Base-by-base conservation (phyloP, 2,113 vertebrate species). In the Lepisosteus osseus region DNA sequence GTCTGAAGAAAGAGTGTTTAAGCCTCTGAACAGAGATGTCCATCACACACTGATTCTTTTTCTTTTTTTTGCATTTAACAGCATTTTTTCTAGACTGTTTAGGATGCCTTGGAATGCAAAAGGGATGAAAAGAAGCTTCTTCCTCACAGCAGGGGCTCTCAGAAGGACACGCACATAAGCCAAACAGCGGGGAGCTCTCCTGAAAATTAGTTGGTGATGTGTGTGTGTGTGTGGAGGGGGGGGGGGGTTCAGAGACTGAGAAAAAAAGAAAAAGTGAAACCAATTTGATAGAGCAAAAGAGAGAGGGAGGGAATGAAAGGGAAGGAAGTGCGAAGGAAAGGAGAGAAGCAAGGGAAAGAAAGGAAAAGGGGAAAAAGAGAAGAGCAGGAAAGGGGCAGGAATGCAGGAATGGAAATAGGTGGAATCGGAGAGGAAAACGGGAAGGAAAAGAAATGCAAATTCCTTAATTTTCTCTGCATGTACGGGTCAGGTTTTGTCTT, bases 401-500 rank as follows among this genome's bases (percentile, higher is more conserved):
- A 11, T 5, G 14, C n/a, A 59, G 56, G 12, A 59, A 51, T 51
- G 8, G 56, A 13, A 9, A 13, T 3, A 59, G 56, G 56, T 3
- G 13, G 9, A 5, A 13, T 13, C 12, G 56, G 9, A 59, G n/a
- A 40, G 6, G 6, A 64, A 64, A 3, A 14, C 3, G 57, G 57
- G 57, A 59, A 59, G n/a, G 11, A 63, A 63, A 72, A 72, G 54
- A 65, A 55, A 92, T 93, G 87, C 88, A 89, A 92, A 92, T 92
- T 87, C 67, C 73, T 79, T n/a, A 68, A 83, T 84, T 89, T 84
- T 83, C 82, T 88, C 89, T 88, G 79, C 64, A 47, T 72, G 64
- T 72, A 42, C 44, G 82, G 86, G 87, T 91, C 91, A 92, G 86
- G 87, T 83, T 89, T 90, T 86, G 83, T 84, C 78, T 83, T 74